Evolutionary conservation across 2,888 invertebrate species (phyloP).

Genomic region (Osedax fenrisi): DNA sequence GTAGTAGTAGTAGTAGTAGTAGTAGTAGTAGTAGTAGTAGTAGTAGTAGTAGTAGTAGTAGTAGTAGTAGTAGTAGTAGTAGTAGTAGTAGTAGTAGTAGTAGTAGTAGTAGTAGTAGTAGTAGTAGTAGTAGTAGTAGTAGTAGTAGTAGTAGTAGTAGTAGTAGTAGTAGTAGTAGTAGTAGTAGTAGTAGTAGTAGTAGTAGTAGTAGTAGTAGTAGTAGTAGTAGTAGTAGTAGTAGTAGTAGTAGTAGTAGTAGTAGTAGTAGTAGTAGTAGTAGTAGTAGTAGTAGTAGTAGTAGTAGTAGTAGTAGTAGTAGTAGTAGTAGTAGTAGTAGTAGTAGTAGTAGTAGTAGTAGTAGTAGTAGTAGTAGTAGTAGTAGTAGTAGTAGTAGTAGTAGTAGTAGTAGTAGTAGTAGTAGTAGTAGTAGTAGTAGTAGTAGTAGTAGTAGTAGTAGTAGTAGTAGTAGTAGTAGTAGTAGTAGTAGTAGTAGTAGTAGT

Average conservation of each 20-base stretch:
- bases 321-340: slow-evolving; percentile 17
- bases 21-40: neutral
- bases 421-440: slow-evolving; percentile 25
- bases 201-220: slow-evolving; percentile 18
- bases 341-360: slow-evolving; percentile 14
- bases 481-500: slow-evolving; percentile 15
- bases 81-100: slow-evolving; percentile 23
- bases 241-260: slow-evolving; percentile 18
- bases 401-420: slow-evolving; percentile 24
- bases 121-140: slow-evolving; percentile 20
- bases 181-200: slow-evolving; percentile 17
- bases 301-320: slow-evolving; percentile 23
- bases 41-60: slow-evolving; percentile 22
- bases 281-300: slow-evolving; percentile 27
- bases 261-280: slow-evolving; percentile 27
- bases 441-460: slow-evolving; percentile 24
- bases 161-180: slow-evolving; percentile 26
- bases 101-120: slow-evolving; percentile 17
- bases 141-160: slow-evolving; percentile 27
- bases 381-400: slow-evolving; percentile 24
- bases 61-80: slow-evolving; percentile 19
- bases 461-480: slow-evolving; percentile 24
- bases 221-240: slow-evolving; percentile 13
- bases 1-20: neutral
- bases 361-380: slow-evolving; percentile 25